phyloP scores from a whole-genome alignment of 2,113 vertebrate species.

The Antechinus stuartii region DNA sequence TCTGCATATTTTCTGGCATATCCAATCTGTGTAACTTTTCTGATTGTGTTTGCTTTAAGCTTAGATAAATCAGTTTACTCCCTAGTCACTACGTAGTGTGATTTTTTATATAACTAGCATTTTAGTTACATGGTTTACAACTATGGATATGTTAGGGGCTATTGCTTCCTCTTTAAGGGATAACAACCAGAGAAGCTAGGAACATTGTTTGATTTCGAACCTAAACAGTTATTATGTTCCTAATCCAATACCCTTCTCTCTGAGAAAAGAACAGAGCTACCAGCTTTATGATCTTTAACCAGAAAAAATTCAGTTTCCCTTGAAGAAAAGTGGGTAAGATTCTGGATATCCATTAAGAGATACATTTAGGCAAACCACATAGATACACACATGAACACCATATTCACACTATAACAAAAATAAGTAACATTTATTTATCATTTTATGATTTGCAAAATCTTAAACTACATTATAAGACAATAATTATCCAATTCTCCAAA shows the following conservation, averaged over 20 bases:
- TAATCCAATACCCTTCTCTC: neutral
- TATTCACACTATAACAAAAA: neutral
- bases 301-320: neutral
- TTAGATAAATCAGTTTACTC: neutral
- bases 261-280: neutral
- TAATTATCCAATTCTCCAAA: too few relatives aligned
- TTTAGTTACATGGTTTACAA: neutral
- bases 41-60: neutral
- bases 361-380: neutral
- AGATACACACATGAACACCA: neutral
- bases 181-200: neutral
- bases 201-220: neutral
- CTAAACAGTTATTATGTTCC: neutral
- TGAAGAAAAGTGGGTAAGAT: neutral
- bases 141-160: neutral
- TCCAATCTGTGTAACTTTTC: neutral
- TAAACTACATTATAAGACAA: too few relatives aligned
- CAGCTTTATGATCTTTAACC: neutral
- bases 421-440: neutral
- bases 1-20: neutral
- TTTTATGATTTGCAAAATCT: neutral
- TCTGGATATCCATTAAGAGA: neutral
- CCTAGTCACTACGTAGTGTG: neutral
- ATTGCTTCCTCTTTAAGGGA: neutral
- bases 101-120: neutral